Conservation (phyloP, 1,140 invertebrate genomes). For the Leptinotarsa undecemlineata region DNA sequence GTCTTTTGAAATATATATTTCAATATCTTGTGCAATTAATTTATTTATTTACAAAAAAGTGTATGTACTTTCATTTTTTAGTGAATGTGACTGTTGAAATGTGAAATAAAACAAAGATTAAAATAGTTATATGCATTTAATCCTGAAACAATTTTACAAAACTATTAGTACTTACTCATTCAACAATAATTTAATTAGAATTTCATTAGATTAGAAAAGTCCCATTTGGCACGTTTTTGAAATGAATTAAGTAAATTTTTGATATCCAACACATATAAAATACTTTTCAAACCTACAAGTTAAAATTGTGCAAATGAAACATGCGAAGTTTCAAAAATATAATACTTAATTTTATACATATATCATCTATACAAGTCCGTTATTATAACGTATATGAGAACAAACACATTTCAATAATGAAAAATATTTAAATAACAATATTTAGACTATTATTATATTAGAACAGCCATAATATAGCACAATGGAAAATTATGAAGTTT, state of each 20-base stretch:
- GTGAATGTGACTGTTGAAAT: too few species aligned
- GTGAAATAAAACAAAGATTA: background rate
- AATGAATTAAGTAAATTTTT: constrained; percentile 17
- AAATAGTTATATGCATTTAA: constrained; percentile 21
- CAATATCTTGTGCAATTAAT: too few species aligned
- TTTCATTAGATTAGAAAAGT: constrained; percentile 31
- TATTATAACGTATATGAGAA: constrained; percentile 1
- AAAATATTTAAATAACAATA: constrained; percentile 15
- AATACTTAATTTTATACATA: background rate
- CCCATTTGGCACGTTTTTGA: constrained; percentile 20
- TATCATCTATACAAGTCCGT: background rate
- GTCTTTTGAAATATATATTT: too few species aligned
- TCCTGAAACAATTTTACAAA: constrained; percentile 36
- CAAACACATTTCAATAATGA: constrained; percentile 22
- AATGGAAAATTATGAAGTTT: constrained; percentile 16
- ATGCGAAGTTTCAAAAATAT: background rate
- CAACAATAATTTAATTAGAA: constrained; percentile 41
- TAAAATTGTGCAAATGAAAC: constrained; percentile 16
- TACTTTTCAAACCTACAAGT: background rate
- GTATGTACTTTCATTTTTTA: too few species aligned
- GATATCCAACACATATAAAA: constrained; percentile 13
- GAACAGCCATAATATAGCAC: constrained; percentile 30
- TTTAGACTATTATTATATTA: constrained; percentile 11
- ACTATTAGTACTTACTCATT: constrained; percentile 35
- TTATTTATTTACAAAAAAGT: too few species aligned